Evolutionary conservation across 2,797 vertebrate species (phyloP).

Genomic region (Phylloscopus collybita): DNA sequence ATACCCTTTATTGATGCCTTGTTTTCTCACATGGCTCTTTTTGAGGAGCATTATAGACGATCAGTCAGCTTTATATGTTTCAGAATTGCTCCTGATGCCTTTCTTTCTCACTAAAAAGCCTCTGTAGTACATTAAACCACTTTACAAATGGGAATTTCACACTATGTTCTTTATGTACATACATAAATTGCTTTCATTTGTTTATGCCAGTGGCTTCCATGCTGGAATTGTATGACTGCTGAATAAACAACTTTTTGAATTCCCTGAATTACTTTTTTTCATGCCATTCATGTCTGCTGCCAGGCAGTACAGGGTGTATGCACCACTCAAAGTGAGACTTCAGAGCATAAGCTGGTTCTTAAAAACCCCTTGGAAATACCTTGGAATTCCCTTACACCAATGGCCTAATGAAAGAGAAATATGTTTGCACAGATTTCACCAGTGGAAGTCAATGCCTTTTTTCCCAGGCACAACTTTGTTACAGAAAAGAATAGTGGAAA

Average conservation of each 20-base stretch:
- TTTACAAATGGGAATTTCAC: slow-evolving; percentile 28
- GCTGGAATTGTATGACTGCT: not conserved
- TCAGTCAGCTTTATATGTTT: slow-evolving; percentile 26
- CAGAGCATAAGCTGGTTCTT: not conserved
- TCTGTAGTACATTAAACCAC: not conserved
- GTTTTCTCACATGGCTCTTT: slow-evolving; percentile 43
- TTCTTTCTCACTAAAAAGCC: slow-evolving; percentile 45
- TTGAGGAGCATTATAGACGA: not conserved
- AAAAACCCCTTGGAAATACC: not conserved
- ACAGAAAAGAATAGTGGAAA: not conserved
- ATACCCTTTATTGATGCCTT: not conserved
- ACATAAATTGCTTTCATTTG: slow-evolving; percentile 34
- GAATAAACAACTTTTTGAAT: slow-evolving; percentile 28
- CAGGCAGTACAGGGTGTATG: not conserved
- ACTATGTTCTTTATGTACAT: not conserved
- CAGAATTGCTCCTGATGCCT: slow-evolving; percentile 27
- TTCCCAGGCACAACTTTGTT: not conserved
- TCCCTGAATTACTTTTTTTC: not conserved
- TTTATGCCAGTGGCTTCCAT: not conserved
- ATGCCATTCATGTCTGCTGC: not conserved
- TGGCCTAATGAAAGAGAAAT: not conserved
- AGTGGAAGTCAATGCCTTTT: not conserved
- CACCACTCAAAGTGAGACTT: not conserved
- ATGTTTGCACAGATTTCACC: not conserved
- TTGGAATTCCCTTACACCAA: not conserved